Evolutionary conservation across 37 sponge, comb jelly and placozoan species (phyloP), one percentile per base, ranked within the genome.

Genomic region (Axinella damicornis): DNA sequence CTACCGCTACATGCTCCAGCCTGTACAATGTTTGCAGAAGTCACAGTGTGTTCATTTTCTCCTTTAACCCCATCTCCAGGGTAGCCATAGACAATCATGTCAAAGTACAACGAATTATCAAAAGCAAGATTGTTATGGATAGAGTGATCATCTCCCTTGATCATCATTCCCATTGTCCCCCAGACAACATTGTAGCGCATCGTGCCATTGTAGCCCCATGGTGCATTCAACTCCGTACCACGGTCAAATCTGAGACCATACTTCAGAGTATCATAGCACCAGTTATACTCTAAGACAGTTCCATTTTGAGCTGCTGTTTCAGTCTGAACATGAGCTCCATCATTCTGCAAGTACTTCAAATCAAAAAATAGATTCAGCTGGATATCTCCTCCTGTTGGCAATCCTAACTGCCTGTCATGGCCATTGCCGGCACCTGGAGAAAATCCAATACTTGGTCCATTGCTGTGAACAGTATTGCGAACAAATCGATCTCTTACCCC

Each of bases 71-170:
- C 83, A 37, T 55, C 34, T n/a, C 83, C 83, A 31, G 83, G 83
- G 22, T 41, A 41, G 2, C 74, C 74, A 20, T 74, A 53, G 13
- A 83, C 27, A 18, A 53, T n/a, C 59, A 83, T 22, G 20, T 83
- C 83, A 14, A 58, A 33, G 17, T 77, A 36, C 28, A 11, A 67
- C 2, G 2, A 67, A 33, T 74, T 83, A 66, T 81, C 82, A 57
- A 83, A 83, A 24, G 83, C 73, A 4, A 83, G 69, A 54, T 83
- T 71, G 36, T 72, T 76, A 31, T 71, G 5, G 6, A 72, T 15
- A 15, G 5, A 22, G 56, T 83, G 83, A 6, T 80, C 24, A 56
- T 83, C 83, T 31, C 83, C 83, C 74, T 83, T 83, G 6, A 83
- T 31, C 59, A 30, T 40, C 20, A 83, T 75, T 6, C 83, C 83